phyloP scores from a whole-genome alignment of 2,113 vertebrate genomes.

The Hemichromis elongatus region DNA sequence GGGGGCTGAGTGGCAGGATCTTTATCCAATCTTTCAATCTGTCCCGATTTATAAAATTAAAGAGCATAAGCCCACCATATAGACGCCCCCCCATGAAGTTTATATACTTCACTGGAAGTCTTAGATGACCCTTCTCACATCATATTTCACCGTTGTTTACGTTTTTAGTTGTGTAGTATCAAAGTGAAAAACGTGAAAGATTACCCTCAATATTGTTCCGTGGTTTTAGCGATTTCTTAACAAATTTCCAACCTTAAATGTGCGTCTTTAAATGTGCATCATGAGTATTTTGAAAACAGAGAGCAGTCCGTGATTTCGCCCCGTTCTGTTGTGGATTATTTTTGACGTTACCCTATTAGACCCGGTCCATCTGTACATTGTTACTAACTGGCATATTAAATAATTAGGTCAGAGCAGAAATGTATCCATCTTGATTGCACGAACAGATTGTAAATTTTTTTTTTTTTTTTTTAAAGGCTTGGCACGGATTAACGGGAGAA shows the following conservation, averaged over 20 bases:
- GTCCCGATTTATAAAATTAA: constrained; percentile 63
- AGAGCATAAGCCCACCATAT: constrained; percentile 43
- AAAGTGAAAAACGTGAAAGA: neutral
- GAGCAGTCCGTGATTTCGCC: neutral
- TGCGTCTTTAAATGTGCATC: neutral
- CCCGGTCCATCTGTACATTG: constrained; percentile 17
- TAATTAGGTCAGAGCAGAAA: constrained; percentile 63
- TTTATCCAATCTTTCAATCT: constrained; percentile 72
- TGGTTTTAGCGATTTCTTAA: neutral
- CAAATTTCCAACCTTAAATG: neutral
- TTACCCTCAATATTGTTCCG: accelerated
- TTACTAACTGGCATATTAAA: constrained; percentile 26
- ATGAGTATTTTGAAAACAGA: neutral
- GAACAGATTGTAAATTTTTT: constrained; percentile 60
- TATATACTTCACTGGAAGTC: neutral
- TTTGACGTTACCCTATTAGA: neutral
- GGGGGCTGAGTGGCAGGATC: constrained; percentile 66
- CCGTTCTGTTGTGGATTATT: neutral
- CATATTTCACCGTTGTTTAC: neutral
- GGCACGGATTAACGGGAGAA: constrained; percentile 45
- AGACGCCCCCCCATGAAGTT: neutral
- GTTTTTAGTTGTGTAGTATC: neutral
- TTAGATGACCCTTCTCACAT: neutral
- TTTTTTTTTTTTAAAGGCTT: too few species aligned
- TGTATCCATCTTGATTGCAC: constrained; percentile 46